Percentiles rank a stretch among this genome's conserved stretches.
These are phyloP conservation scores for Mamestra brassicae DNA, from an alignment of 2,888 invertebrate species.

Conservation along the genomic window DNA sequence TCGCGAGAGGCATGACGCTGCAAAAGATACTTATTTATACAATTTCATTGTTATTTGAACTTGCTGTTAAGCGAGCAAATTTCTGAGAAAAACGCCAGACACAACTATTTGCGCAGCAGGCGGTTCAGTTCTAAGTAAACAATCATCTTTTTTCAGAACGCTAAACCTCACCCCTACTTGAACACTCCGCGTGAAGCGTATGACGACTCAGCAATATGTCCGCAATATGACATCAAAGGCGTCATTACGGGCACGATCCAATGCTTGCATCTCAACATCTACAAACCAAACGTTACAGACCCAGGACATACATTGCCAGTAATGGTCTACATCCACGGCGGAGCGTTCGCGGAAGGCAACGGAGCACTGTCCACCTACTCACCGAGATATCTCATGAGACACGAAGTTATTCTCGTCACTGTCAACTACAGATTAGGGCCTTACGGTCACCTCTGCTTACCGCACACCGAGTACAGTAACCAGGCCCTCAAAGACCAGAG, in stretches of 20 bases:
- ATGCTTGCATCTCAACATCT: conserved; percentile 50
- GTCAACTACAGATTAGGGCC: conserved; percentile 54
- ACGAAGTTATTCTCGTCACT: conserved; percentile 42
- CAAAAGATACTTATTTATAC: too few species aligned
- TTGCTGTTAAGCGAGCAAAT: too few species aligned
- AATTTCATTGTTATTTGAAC: too few species aligned
- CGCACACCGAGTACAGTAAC: conserved; percentile 36
- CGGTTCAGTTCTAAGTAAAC: not conserved
- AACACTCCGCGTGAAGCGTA: conserved; percentile 4
- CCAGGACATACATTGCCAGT: conserved; percentile 29
- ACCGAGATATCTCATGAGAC: conserved; percentile 35
- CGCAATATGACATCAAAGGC: conserved; percentile 19
- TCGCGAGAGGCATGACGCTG: too few species aligned
- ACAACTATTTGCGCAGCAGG: too few species aligned
- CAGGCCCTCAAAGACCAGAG: conserved; percentile 55
- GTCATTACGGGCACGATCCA: conserved; percentile 33
- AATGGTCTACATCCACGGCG: conserved; percentile 53
- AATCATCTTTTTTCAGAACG: conserved; percentile 13
- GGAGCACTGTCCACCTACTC: not conserved
- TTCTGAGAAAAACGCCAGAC: too few species aligned
- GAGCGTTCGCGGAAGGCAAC: conserved; percentile 24
- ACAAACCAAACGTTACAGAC: conserved; percentile 18
- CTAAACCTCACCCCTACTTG: conserved; percentile 41
- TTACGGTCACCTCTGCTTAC: conserved; percentile 46
- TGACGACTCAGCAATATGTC: conserved; percentile 31